These are phyloP conservation scores for Cephalopholis sonnerati DNA, from an alignment of 2,113 vertebrate genomes.

Conservation along the genomic window DNA sequence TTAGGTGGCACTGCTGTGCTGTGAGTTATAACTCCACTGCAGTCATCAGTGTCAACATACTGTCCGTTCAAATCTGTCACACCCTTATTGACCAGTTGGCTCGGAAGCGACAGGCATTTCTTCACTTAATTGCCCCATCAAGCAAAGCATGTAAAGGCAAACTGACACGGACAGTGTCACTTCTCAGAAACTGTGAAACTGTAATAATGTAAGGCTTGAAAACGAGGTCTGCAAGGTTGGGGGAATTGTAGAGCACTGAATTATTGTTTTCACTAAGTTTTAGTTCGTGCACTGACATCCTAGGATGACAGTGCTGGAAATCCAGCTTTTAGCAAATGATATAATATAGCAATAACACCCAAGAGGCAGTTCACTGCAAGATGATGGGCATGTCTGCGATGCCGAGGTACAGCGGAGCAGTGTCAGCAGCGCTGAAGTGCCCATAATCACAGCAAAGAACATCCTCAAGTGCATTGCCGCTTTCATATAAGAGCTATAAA, in stretches of 20 bases:
- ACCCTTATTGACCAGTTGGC: constrained; percentile 48
- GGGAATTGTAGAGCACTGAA: constrained; percentile 16
- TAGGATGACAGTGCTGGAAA: constrained; percentile 18
- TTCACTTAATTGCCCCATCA: constrained; percentile 66
- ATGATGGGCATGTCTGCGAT: constrained; percentile 30
- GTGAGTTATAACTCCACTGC: constrained; percentile 48
- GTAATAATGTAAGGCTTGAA: constrained; percentile 21
- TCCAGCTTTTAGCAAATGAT: constrained; percentile 44
- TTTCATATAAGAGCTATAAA: constrained; percentile 28
- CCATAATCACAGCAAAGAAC: constrained; percentile 42
- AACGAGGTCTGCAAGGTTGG: constrained; percentile 14
- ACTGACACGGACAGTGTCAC: constrained; percentile 46
- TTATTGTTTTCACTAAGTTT: constrained; percentile 38
- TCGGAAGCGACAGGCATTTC: constrained; percentile 46
- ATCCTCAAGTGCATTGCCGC: constrained; percentile 22
- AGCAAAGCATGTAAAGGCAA: constrained; percentile 57
- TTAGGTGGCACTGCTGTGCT: constrained; percentile 55
- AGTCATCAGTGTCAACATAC: constrained; percentile 69
- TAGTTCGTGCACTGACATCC: constrained; percentile 37
- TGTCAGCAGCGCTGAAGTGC: constrained; percentile 45
- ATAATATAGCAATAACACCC: constrained; percentile 23
- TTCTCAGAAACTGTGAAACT: constrained; percentile 22
- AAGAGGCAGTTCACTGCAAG: constrained; percentile 24
- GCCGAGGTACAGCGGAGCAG: constrained; percentile 43
- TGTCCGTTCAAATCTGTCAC: constrained; percentile 56